phyloP scores from a whole-genome alignment of 2,888 invertebrate genomes.

The Nezara viridula region DNA sequence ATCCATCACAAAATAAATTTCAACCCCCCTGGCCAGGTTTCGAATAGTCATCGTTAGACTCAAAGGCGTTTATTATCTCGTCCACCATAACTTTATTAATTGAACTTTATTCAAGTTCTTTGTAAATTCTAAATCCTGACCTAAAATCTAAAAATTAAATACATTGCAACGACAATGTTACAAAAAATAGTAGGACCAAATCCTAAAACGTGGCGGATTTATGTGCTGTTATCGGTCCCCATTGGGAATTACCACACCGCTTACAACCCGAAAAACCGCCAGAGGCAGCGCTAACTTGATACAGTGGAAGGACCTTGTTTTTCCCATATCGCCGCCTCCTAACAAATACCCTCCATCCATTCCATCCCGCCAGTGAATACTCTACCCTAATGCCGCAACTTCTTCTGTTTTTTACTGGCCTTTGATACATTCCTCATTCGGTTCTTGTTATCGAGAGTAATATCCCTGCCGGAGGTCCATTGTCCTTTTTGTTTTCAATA shows the following conservation, averaged over 20 bases:
- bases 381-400: constrained; percentile 6
- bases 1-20: too few relatives aligned
- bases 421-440: not conserved
- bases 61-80: too few relatives aligned
- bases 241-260: not conserved
- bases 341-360: constrained; percentile 3
- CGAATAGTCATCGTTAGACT: too few relatives aligned
- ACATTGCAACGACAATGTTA: too few relatives aligned
- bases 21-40: too few relatives aligned
- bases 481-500: not conserved
- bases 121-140: too few relatives aligned
- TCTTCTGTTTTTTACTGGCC: constrained; percentile 36
- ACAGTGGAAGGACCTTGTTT: not conserved
- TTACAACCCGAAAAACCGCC: not conserved
- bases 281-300: not conserved
- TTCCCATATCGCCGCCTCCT: not conserved
- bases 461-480: not conserved
- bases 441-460: constrained; percentile 9
- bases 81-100: too few relatives aligned
- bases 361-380: not conserved
- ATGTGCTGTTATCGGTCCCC: not conserved
- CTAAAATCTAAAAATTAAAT: too few relatives aligned
- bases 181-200: not conserved
- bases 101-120: too few relatives aligned
- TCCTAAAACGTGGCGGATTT: not conserved